phyloP scores from a whole-genome alignment of 2,888 invertebrate species.

The Syrista parreyssii region DNA sequence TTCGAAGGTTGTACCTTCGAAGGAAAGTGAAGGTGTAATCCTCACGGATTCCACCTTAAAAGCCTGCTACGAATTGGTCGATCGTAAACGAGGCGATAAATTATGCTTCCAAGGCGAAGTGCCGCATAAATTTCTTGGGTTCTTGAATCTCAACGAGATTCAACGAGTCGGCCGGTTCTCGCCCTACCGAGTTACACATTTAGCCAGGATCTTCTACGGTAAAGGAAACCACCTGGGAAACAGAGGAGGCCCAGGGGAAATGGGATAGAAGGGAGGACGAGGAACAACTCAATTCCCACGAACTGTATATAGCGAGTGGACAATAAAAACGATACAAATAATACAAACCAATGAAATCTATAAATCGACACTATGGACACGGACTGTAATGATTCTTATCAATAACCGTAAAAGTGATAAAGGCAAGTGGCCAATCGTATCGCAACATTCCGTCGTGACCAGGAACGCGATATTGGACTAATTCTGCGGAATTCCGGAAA shows the following conservation, averaged over 20 bases:
- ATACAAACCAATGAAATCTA: background rate
- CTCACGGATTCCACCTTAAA: background rate
- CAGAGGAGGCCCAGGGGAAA: background rate
- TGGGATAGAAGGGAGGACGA: background rate
- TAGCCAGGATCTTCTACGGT: background rate
- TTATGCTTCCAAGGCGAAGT: constrained; percentile 1
- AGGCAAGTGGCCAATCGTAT: background rate
- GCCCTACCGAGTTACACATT: background rate
- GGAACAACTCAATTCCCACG: background rate
- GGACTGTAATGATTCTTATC: background rate
- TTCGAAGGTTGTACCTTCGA: background rate
- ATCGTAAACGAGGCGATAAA: constrained; percentile 2
- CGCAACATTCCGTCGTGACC: background rate
- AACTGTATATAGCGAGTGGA: background rate
- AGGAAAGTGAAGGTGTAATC: background rate
- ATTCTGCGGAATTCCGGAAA: background rate
- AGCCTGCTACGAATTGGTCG: background rate
- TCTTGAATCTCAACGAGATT: constrained; percentile 1
- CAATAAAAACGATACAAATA: background rate
- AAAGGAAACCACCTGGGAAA: background rate
- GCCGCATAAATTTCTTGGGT: background rate
- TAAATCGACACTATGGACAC: background rate
- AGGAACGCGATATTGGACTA: background rate
- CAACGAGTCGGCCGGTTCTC: background rate
- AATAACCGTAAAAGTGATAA: background rate